Base-by-base conservation (phyloP, 2,113 vertebrate genomes). In the Leucoraja erinaceus region DNA sequence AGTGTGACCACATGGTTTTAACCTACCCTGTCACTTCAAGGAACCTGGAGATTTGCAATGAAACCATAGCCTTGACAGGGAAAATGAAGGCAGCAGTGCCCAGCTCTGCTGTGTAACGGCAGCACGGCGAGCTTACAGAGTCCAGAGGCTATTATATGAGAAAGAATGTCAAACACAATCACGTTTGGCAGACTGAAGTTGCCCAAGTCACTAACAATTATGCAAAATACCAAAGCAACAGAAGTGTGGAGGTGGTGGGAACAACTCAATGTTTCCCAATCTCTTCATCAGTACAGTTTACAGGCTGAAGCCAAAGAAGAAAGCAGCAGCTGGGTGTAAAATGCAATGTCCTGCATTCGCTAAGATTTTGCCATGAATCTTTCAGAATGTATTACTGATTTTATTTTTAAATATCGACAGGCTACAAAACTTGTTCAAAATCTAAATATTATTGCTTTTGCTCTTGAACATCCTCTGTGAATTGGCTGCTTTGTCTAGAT, bases 161-260 rank as follows among this genome's bases (percentile, higher is more conserved):
- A 91, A 72, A 33, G 38, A 72, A 91, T 74, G 90, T 91, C 90
- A 91, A 91, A 91, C 90, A 91, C 68, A 91, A 91, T 72, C 54
- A 91, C 22, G 5, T 91, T 72, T 91, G 68, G 90, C 68, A 91
- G 90, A 91, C 33, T 91, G 68, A 91, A 91, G 33, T 28, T 91
- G 63, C 66, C 88, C 38, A 54, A 91, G 66, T 91, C 68, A 91
- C 38, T 72, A 70, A 74, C 16, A 8, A 74, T 91, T 91, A 91
- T 28, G 1, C 68, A 72, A 72, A 91, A 68, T 33, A 90, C 86
- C 68, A 90, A 90, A 66, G 66, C 54, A 91, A 91, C 68, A 38
- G 72, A 70, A 28, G n/a, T 38, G 66, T 28, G 90, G 38, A 72
- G n/a, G 33, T 74, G 25, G 66, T 25, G 6, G 47, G 20, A 72